Base-by-base conservation (phyloP, 1,140 invertebrate species). In the Bombus haemorrhoidalis region DNA sequence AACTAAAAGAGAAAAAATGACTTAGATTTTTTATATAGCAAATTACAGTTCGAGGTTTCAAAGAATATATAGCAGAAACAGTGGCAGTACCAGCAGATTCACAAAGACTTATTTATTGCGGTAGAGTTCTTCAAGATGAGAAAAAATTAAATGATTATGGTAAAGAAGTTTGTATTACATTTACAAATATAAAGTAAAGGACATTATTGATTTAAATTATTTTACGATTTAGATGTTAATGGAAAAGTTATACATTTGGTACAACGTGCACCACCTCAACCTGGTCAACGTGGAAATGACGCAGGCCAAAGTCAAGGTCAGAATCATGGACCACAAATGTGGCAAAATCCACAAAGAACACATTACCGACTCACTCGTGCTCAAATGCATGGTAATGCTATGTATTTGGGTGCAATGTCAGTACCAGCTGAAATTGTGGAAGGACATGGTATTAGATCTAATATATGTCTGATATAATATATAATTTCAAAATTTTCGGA, bases 201-300 rank as follows among this genome's bases (percentile, higher is more conserved):
- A 34, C 0, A 18, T 28, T 2, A 59, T 32, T 34, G 12, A 28
- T 32, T 41, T 32, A 57, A 28, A 69, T 72, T 15, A 76, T 83
- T 76, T 71, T 37, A 75, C 69, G 37, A 87, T 87, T 87, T 87
- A 99, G 98, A 98, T 96, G 97, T 99, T 22, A 96, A 98, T 95
- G 98, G 98, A 3, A 99, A 99, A 95, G 98, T 98, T 32, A 96
- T 99, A 73, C 98, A 99, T 94, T 96, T 99, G 91, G 98, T 99
- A n/a, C 97, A 98, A 95, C 95, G 98, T 59, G 97, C 98, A 10
- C 98, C 98, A 34, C 96, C 96, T 68, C 93, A 94, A 87, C 87
- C 94, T 43, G 92, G 92, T 68, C 93, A 93, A 57, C 91, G 93
- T 47, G 83, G 89, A 3, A 94, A 93, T 81, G 94, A 92, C 81